A percentile compares a stretch with the other conserved stretches of the same genome.
Conservation (phyloP, 2,888 invertebrate species). For the Drosophila lutescens region DNA sequence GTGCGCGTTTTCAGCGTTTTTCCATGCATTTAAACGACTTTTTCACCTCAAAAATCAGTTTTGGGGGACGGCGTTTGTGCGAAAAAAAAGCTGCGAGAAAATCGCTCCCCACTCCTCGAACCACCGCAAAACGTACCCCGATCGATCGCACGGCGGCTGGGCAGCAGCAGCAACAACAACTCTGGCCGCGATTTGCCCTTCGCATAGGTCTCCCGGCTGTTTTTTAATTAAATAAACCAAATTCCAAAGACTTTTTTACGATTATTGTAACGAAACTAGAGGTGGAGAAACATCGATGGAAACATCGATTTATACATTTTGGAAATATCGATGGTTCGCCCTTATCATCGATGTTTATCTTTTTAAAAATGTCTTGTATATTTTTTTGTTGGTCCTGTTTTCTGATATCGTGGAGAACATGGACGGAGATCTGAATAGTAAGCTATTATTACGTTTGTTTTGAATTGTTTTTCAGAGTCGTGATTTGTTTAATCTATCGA, state of each 20-base stretch:
- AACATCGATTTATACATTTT: no score
- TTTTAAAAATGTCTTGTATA: no score
- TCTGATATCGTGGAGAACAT: no score
- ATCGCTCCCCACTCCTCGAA: constrained; percentile 47
- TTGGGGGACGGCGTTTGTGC: constrained; percentile 70
- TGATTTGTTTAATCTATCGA: no score
- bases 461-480: no score
- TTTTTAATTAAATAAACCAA: constrained; percentile 24
- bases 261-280: neutral
- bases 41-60: constrained; percentile 49
- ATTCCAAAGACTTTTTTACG: constrained; percentile 26
- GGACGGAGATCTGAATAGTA: no score
- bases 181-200: constrained; percentile 66
- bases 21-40: constrained; percentile 54
- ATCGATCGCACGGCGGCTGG: constrained; percentile 71
- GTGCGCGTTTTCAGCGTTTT: constrained; percentile 39
- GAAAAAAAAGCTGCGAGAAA: constrained; percentile 61
- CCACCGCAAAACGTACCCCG: constrained; percentile 62
- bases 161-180: constrained; percentile 74
- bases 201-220: constrained; percentile 50
- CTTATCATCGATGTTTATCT: no score
- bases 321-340: no score
- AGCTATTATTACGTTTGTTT: no score
- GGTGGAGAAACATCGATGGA: no score
- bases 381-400: no score